Percentiles rank a stretch among this genome's conserved stretches.
Evolutionary conservation across 1,140 invertebrate genomes (phyloP).

Genomic region (Drosophila guanche): DNA sequence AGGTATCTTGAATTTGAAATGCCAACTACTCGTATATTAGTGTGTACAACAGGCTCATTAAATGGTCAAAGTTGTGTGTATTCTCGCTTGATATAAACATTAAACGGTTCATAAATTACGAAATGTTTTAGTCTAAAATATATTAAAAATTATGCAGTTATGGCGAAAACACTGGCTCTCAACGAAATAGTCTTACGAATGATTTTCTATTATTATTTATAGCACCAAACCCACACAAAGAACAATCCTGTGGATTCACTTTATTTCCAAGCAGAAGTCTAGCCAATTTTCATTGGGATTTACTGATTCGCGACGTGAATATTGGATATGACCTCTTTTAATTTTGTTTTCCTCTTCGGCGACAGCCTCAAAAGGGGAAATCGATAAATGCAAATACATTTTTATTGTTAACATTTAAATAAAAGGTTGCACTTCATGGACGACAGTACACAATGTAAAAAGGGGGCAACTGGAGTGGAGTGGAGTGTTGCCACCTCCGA

Average conservation of each 20-base stretch:
- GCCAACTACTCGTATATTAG: conserved; percentile 15
- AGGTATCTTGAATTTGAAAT: conserved; percentile 24
- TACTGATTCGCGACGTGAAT: neutral
- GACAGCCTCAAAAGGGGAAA: conserved; percentile 24
- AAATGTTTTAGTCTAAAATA: too few relatives aligned
- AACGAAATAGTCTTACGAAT: too few relatives aligned
- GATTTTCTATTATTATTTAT: too few relatives aligned
- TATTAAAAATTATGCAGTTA: too few relatives aligned
- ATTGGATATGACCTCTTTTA: conserved; percentile 31
- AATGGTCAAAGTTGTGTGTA: conserved; percentile 7
- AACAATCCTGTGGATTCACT: too few relatives aligned
- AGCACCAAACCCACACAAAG: too few relatives aligned
- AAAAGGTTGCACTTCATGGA: conserved; percentile 55
- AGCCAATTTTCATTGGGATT: too few relatives aligned
- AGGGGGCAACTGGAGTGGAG: neutral
- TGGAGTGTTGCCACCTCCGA: conserved; percentile 43
- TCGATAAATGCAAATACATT: conserved; percentile 62
- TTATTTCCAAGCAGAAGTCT: too few relatives aligned
- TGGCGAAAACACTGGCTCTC: too few relatives aligned
- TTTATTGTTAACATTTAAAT: conserved; percentile 63
- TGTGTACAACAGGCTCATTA: conserved; percentile 31
- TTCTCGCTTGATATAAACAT: neutral
- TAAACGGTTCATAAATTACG: too few relatives aligned
- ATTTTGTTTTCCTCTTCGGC: conserved; percentile 14
- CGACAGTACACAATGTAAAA: conserved; percentile 52